Percentiles rank a stretch among this genome's conserved stretches.
phyloP scores from a whole-genome alignment of 2,888 invertebrate species.

The Leucophenga montana region DNA sequence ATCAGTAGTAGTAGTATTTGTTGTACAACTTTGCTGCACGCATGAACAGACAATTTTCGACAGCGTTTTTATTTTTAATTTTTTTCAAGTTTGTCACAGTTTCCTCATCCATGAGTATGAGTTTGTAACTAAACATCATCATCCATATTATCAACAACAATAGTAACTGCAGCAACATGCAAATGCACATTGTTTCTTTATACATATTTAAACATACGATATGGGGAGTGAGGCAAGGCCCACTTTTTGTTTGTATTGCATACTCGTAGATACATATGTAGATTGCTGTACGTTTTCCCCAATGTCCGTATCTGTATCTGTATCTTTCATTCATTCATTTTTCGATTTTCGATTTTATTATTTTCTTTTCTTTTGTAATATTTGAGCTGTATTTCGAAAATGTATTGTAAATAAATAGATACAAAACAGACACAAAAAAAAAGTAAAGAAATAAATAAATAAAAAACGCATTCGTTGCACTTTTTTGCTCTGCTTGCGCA shows the following conservation, averaged over 20 bases:
- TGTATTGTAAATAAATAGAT: not conserved
- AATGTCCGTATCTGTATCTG: not conserved
- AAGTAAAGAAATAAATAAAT: not conserved
- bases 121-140: not conserved
- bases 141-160: not conserved
- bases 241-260: conserved; percentile 6
- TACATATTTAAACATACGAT: too few relatives aligned
- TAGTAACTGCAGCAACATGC: not conserved
- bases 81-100: conserved; percentile 9
- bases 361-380: conserved; percentile 27
- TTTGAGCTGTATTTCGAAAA: conserved; percentile 25
- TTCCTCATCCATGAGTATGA: not conserved
- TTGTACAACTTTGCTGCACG: conserved; percentile 3
- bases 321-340: not conserved
- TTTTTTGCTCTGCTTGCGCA: not conserved
- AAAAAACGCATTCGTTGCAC: conserved; percentile 6
- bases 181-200: not conserved
- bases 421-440: not conserved
- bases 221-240: not conserved
- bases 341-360: conserved; percentile 2
- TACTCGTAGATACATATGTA: not conserved
- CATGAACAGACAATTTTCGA: not conserved
- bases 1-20: not conserved
- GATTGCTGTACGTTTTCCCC: not conserved
- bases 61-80: not conserved